These are phyloP conservation scores for Adelges cooleyi DNA, from an alignment of 1,140 invertebrate species.

Conservation along the genomic window DNA sequence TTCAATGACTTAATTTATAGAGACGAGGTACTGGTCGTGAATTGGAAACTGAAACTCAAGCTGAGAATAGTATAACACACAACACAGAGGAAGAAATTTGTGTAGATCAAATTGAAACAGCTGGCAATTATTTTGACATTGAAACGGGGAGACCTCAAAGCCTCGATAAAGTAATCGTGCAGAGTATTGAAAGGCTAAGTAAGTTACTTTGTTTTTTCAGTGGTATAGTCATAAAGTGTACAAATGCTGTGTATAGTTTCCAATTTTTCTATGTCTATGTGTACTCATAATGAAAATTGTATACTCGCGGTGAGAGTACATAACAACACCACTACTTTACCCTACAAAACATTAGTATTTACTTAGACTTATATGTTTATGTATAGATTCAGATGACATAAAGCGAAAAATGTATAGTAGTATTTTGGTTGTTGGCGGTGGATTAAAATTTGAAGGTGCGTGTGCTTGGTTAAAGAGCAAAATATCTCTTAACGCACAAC, in stretches of 20 bases:
- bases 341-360: no score
- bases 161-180: conserved; percentile 28
- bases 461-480: conserved; percentile 79
- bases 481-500: conserved; percentile 43
- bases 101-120: conserved; percentile 27
- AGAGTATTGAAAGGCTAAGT: conserved; percentile 26
- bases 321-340: no score
- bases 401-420: conserved; percentile 91
- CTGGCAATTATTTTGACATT: conserved; percentile 18
- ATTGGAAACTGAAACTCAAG: conserved; percentile 12
- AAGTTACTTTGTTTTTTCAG: background rate
- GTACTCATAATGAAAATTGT: no score
- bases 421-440: conserved; percentile 82
- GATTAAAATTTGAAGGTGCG: conserved; percentile 76
- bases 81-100: conserved; percentile 23
- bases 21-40: conserved; percentile 22
- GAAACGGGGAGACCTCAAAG: conserved; percentile 23
- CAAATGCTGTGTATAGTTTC: background rate
- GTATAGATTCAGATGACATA: conserved; percentile 62
- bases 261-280: no score
- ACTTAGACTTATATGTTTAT: background rate
- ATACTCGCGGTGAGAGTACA: no score
- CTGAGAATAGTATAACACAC: conserved; percentile 1
- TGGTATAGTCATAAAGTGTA: background rate
- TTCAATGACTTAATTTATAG: background rate